These are phyloP conservation scores for Scaptomyza reducta DNA, from an alignment of 2,888 invertebrate genomes.

Conservation along the genomic window DNA sequence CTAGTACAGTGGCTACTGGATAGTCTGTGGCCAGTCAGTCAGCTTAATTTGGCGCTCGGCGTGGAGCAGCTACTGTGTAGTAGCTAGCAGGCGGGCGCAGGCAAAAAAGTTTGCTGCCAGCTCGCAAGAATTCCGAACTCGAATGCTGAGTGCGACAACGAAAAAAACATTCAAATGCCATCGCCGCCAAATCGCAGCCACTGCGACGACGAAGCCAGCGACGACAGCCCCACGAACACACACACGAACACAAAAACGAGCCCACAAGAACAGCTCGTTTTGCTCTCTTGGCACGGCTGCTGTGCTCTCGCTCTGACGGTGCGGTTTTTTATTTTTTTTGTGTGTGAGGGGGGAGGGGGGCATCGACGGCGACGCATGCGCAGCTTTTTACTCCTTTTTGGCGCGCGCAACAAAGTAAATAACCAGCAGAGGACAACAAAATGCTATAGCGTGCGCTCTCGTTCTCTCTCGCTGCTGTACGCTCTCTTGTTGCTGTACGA, in stretches of 20 bases:
- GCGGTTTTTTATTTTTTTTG: slow-evolving; percentile 15
- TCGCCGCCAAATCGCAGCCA: slow-evolving; percentile 75
- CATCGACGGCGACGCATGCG: slow-evolving; percentile 63
- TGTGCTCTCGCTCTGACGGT: slow-evolving; percentile 52
- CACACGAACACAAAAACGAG: slow-evolving; percentile 4
- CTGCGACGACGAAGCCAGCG: slow-evolving; percentile 49
- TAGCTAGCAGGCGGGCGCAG: slow-evolving; percentile 36
- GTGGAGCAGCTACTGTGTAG: slow-evolving; percentile 27
- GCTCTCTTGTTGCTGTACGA: slow-evolving; percentile 13
- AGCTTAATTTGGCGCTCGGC: slow-evolving; percentile 49
- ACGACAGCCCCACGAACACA: slow-evolving; percentile 36
- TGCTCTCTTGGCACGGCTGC: slow-evolving; percentile 39
- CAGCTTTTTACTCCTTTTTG: slow-evolving; percentile 71
- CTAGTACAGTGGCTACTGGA: slow-evolving; percentile 32
- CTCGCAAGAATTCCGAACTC: slow-evolving; percentile 84
- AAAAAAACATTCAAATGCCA: slow-evolving; percentile 84
- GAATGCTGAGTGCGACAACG: slow-evolving; percentile 83
- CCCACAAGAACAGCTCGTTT: slow-evolving; percentile 20
- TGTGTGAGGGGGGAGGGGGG: slow-evolving; percentile 39
- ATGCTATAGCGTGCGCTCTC: slow-evolving; percentile 27
- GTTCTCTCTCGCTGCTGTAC: slow-evolving; percentile 28
- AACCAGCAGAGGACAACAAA: slow-evolving; percentile 26
- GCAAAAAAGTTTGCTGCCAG: slow-evolving; percentile 83
- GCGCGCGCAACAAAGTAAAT: slow-evolving; percentile 37
- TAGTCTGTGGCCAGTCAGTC: slow-evolving; percentile 33